Percentiles rank a stretch among this genome's conserved stretches.
These are phyloP conservation scores for Phalacrocorax brasilianus DNA, from an alignment of 2,113 vertebrate genomes.

Conservation along the genomic window DNA sequence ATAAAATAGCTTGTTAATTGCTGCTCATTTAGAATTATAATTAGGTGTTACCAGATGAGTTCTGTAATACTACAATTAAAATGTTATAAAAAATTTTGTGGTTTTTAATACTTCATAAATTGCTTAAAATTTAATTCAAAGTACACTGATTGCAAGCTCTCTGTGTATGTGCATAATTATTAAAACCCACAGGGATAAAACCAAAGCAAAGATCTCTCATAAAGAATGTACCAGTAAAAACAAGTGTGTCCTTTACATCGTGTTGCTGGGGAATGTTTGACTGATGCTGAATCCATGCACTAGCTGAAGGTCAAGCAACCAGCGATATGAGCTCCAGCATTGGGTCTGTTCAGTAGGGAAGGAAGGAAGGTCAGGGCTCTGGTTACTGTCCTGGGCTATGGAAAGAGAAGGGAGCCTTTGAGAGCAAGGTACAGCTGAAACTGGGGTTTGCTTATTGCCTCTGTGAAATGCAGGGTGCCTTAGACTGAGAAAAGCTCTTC, in stretches of 20 bases:
- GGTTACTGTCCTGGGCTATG: background rate
- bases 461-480: background rate
- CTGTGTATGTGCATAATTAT: slow-evolving; percentile 6
- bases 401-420: background rate
- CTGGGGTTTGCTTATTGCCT: background rate
- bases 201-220: background rate
- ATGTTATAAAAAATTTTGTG: slow-evolving; percentile 35
- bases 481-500: background rate
- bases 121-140: slow-evolving; percentile 62
- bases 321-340: background rate
- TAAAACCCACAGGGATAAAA: slow-evolving; percentile 40
- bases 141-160: slow-evolving; percentile 24
- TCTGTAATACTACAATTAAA: slow-evolving; percentile 55
- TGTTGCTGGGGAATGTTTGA: background rate
- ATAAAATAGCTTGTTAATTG: slow-evolving; percentile 53
- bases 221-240: background rate
- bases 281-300: background rate
- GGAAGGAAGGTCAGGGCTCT: background rate
- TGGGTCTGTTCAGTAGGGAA: rapidly evolving
- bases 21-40: slow-evolving; percentile 55
- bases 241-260: background rate
- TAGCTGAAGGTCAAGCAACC: background rate
- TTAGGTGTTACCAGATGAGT: slow-evolving; percentile 46
- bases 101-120: slow-evolving; percentile 61
- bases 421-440: background rate